Percentiles rank a stretch among this genome's conserved stretches.
These are phyloP conservation scores for Heteromurus nitidus DNA, from an alignment of 2,888 invertebrate genomes.

Conservation along the genomic window DNA sequence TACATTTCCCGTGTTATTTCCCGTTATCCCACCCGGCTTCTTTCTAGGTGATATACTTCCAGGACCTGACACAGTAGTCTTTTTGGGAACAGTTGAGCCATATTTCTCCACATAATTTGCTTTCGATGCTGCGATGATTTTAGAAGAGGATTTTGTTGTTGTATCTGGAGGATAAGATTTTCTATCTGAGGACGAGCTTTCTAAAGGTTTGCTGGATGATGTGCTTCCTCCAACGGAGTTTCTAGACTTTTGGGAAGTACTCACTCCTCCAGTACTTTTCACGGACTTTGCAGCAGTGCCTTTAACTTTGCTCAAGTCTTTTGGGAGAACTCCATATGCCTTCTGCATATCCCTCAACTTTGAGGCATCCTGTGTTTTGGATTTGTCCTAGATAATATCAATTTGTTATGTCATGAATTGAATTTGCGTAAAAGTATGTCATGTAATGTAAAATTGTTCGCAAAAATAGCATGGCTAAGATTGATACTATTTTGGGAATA, in stretches of 20 bases:
- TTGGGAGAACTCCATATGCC: conserved; percentile 39
- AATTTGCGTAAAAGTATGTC: no score
- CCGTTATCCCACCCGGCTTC: no score
- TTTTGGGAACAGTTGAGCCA: no score
- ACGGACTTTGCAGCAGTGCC: background rate
- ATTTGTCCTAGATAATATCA: no score
- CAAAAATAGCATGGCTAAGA: no score
- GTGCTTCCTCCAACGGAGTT: background rate
- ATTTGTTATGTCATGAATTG: no score
- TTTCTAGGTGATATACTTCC: no score
- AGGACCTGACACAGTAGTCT: no score
- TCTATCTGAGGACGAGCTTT: background rate
- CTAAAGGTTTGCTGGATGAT: background rate
- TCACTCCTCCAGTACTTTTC: conserved; percentile 3
- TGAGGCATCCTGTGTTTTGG: no score
- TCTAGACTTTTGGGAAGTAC: background rate
- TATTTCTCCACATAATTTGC: conserved; percentile 50
- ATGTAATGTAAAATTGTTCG: no score
- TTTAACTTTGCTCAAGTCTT: conserved; percentile 12
- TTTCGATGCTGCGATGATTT: conserved; percentile 43
- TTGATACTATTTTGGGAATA: no score
- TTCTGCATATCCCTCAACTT: conserved; percentile 52
- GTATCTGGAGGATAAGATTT: background rate
- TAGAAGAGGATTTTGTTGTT: conserved; percentile 29
- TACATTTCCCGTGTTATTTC: no score